Evolutionary conservation across 2,888 invertebrate species (phyloP), one percentile per base, ranked within the genome.

Genomic region (Rhagonycha fulva): DNA sequence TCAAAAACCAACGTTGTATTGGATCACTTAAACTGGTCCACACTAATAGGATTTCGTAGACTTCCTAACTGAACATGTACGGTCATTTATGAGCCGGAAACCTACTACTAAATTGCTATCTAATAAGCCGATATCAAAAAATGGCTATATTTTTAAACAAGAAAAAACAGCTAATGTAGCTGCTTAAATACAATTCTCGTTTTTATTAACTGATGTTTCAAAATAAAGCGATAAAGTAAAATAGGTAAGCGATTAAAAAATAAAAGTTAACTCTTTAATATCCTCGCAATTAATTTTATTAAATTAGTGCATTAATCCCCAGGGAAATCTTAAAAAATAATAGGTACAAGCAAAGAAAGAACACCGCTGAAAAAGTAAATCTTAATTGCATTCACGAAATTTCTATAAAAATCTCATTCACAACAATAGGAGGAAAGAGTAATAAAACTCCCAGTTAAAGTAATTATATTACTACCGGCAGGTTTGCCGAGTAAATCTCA

Each of bases 41-140:
- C 79, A 76, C 78, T 81, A 80, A 79, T 79, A 75, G 79, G 75
- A 76, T 78, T 77, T 77, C 67, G 77, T 74, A 71, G 70, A 77
- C 74, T 75, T 75, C 77, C 70, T 77, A 75, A 77, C 75, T 75
- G 77, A 72, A 70, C 76, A 68, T 72, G 72, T 74, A 72, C 71
- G 77, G 77, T 75, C 70, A 75, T 75, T 75, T 77, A 70, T 68
- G 72, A 70, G 70, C 74, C 77, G 75, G 75, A 77, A 77, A 72
- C 74, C 77, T 70, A 68, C 70, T 30, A 71, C 77, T 77, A 77
- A 77, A 77, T 77, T 77, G 77, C 75, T 77, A 74, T 77, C 74
- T 68, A 75, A 77, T 77, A 77, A 77, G 72, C 75, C 72, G 74
- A 77, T 72, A 72, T 70, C 68, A 70, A 77, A 66, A 69, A 74